Evolutionary conservation across 1,140 invertebrate genomes (phyloP).

Genomic region (Aradophagus sp.): DNA sequence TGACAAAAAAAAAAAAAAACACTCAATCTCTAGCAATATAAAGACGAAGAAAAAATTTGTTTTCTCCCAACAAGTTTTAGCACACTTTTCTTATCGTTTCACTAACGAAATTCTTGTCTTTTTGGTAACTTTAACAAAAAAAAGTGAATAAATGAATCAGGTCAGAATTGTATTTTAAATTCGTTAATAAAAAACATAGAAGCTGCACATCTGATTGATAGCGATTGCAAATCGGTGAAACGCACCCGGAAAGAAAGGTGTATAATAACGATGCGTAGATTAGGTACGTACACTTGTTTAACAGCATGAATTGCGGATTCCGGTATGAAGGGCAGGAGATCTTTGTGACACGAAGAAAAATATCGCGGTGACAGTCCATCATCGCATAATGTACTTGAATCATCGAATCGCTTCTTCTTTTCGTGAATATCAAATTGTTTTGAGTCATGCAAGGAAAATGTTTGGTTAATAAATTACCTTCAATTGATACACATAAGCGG

Average conservation of each 20-base stretch:
- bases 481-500: conserved; percentile 24
- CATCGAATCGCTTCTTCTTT: conserved; percentile 51
- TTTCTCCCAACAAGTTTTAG: too few relatives aligned
- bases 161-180: too few relatives aligned
- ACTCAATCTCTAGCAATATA: too few relatives aligned
- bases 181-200: too few relatives aligned
- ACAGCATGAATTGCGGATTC: conserved; percentile 64
- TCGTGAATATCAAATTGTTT: conserved; percentile 52
- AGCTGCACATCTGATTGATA: too few relatives aligned
- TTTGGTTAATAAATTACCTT: conserved; percentile 49
- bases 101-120: too few relatives aligned
- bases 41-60: too few relatives aligned
- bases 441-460: conserved; percentile 54
- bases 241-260: conserved; percentile 60
- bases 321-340: conserved; percentile 47
- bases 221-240: conserved; percentile 12
- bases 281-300: conserved; percentile 72
- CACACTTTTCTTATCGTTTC: too few relatives aligned
- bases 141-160: too few relatives aligned
- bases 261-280: conserved; percentile 73
- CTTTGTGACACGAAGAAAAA: conserved; percentile 52
- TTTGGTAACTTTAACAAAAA: too few relatives aligned
- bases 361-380: conserved; percentile 52
- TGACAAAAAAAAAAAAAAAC: too few relatives aligned
- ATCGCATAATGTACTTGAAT: conserved; percentile 45